Percentiles rank a stretch among this genome's conserved stretches.
These are phyloP conservation scores for Neodiprion lecontei DNA, from an alignment of 1,140 invertebrate genomes.

Conservation along the genomic window DNA sequence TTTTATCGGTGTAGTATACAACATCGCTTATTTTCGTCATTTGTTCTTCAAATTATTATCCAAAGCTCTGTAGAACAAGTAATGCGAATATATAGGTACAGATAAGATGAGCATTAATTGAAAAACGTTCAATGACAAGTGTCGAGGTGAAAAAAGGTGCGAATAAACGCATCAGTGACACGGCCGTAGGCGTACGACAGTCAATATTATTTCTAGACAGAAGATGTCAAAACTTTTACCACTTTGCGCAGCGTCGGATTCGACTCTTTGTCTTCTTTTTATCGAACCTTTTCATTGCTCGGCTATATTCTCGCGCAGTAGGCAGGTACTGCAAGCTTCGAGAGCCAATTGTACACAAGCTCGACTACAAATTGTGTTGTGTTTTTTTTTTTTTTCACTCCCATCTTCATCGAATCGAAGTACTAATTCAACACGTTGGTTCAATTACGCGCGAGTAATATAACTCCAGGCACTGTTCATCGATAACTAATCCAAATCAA, in stretches of 20 bases:
- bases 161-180: neutral
- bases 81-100: too few species aligned
- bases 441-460: neutral
- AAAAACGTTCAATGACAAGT: too few species aligned
- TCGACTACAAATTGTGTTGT: neutral
- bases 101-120: too few species aligned
- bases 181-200: neutral
- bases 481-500: neutral
- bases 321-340: neutral
- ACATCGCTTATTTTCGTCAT: too few species aligned
- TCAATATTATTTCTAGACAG: neutral
- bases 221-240: neutral
- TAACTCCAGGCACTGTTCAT: neutral
- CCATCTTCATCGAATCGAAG: neutral
- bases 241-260: neutral
- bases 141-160: too few species aligned
- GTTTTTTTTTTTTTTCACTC: neutral
- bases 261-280: conserved; percentile 7
- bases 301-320: neutral
- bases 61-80: too few species aligned
- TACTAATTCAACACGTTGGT: neutral
- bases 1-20: too few species aligned
- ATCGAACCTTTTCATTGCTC: conserved; percentile 5
- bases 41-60: too few species aligned
- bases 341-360: neutral